Base-by-base conservation (phyloP, 2,888 invertebrate genomes). In the Mesoligia furuncula region DNA sequence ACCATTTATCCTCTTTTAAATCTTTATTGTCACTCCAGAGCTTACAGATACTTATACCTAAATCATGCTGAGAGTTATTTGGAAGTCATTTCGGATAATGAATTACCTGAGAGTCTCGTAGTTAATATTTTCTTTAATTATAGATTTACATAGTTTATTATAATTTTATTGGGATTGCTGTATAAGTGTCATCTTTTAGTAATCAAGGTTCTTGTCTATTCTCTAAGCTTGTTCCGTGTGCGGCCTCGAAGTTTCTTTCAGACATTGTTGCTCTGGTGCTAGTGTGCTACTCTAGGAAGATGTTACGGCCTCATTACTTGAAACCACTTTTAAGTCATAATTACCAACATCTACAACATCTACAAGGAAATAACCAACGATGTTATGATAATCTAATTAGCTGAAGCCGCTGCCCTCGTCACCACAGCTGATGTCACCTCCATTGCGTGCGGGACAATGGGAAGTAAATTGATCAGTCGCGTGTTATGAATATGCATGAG, bases 21-120 rank as follows among this genome's bases (percentile, higher is more conserved):
- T 81, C 77, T 84, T 86, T 80, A 85, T 85, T 84, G 79, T 86
- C 84, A 85, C 73, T 85, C 69, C 64, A 70, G 57, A 80, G 74
- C 51, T 66, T 64, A 71, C 79, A 57, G 39, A 65, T 39, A 74
- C 74, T 85, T 81, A 73, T n/a, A 36, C 36, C 36, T 5, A 76
- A 76, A 73, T 73, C 51, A 67, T 62, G 67, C 69, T 27, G 64
- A 76, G 59, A 74, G n/a, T 65, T 70, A 66, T 74, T 84, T 74
- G 48, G 2, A 62, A 68, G 61, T 76, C 80, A 76, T 83, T 70
- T 83, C 17, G 31, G 20, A 57, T 83, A 77, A 83, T 68, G 51
- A 66, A 80, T 83, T 71, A 71, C 62, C 59, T 64, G 57, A 45
- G 4, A 66, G 54, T 59, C 48, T 69, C 24, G 20, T 57, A 70